Base-by-base conservation (phyloP, 2,888 invertebrate genomes). In the Nymphalis urticae region DNA sequence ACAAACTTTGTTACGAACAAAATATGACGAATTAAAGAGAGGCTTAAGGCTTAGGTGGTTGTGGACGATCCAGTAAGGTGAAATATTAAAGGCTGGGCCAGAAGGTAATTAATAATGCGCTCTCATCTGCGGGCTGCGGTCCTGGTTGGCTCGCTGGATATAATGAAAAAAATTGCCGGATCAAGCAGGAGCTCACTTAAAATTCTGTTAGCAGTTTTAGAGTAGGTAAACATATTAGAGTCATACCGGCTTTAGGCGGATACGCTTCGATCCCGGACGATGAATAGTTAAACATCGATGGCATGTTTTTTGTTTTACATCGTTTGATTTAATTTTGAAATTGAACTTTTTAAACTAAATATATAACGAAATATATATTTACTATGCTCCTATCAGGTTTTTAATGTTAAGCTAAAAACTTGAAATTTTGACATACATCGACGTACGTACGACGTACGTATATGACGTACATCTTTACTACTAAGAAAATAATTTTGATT, bases 31-130 rank as follows among this genome's bases (percentile, higher is more conserved):
- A 87, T 88, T 88, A 88, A 32, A 88, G 86, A 81, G 82, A 82
- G 82, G 86, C 86, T 90, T 89, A 89, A 84, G 85, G 82, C 81
- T 80, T 77, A 76, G 82, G 82, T 79, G 86, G 83, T 82, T 80
- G 80, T 82, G 82, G 83, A 84, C 81, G 83, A 85, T 84, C 85
- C 88, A 85, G 83, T 84, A 84, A 83, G 84, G 87, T 90, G 81
- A 90, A 90, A 89, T 90, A 90, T 90, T 89, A 86, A 90, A 86
- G 80, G 86, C 82, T 85, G 83, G 86, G 84, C 85, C 85, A 85
- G 83, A 42, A 58, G 80, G 85, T 87, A 90, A 90, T 90, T 91
- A 91, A 90, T 91, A 90, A 91, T 90, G 85, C 84, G 85, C 81
- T 76, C 79, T 80, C 81, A 81, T 79, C 80, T 83, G 80, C 80